phyloP scores from a whole-genome alignment of 2,888 invertebrate genomes.

The Aleiodes testaceus region DNA sequence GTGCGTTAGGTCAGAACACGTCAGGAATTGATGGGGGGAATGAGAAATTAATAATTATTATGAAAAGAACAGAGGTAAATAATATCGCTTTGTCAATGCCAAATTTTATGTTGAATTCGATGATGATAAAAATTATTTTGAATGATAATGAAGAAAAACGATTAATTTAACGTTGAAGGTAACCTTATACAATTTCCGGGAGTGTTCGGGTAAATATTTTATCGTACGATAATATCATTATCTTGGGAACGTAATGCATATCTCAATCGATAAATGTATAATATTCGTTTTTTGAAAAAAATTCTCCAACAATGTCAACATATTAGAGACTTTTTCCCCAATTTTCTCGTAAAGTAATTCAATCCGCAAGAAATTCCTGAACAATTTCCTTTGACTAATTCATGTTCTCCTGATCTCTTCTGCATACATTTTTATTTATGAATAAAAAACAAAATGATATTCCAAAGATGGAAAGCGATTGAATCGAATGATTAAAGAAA shows the following conservation, averaged over 20 bases:
- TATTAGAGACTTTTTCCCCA: background rate
- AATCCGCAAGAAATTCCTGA: too few species aligned
- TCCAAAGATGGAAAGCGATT: slow-evolving; percentile 34
- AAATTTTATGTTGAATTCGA: background rate
- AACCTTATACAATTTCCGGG: slow-evolving; percentile 6
- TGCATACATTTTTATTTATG: too few species aligned
- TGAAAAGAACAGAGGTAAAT: background rate
- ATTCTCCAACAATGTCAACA: background rate
- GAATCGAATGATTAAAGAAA: slow-evolving; percentile 43
- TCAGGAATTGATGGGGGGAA: background rate
- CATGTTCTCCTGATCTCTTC: too few species aligned
- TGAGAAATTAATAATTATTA: background rate
- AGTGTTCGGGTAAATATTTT: slow-evolving; percentile 7
- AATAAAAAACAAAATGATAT: slow-evolving; percentile 8
- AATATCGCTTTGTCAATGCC: slow-evolving; percentile 1
- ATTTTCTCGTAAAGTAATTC: too few species aligned
- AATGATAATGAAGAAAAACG: too few species aligned
- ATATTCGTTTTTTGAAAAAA: slow-evolving; percentile 1
- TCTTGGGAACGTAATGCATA: background rate
- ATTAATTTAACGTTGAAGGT: background rate
- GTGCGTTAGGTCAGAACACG: background rate
- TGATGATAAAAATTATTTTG: slow-evolving; percentile 1
- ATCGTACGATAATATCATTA: background rate
- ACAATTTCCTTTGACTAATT: too few species aligned
- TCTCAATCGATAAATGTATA: slow-evolving; percentile 10